These are phyloP conservation scores for Zaprionus ghesquierei DNA, from an alignment of 1,140 invertebrate species.

Conservation along the genomic window DNA sequence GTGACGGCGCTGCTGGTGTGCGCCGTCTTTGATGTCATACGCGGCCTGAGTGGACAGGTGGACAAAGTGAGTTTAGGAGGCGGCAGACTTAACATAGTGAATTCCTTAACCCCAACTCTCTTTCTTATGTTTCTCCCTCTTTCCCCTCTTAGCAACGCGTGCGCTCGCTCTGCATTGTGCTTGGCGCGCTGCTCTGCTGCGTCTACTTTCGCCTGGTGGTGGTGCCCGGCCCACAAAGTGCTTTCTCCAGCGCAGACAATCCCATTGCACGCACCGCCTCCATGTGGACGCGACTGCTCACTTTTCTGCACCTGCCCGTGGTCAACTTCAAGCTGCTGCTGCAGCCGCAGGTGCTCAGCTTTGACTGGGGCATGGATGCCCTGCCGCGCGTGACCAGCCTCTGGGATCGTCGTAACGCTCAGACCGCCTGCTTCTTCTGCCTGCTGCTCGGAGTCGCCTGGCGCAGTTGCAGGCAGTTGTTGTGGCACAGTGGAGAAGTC, in stretches of 20 bases:
- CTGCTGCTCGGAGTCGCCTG: conserved; percentile 84
- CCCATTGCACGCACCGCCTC: conserved; percentile 91
- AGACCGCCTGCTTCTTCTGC: conserved; percentile 88
- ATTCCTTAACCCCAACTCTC: background rate
- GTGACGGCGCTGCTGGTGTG: conserved; percentile 95
- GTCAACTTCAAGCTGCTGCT: conserved; percentile 93
- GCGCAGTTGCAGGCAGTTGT: conserved; percentile 58
- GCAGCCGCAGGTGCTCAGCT: conserved; percentile 92
- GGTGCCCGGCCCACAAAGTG: conserved; percentile 87
- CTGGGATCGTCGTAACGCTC: conserved; percentile 89
- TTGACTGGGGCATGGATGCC: conserved; percentile 98
- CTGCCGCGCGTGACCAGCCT: conserved; percentile 90
- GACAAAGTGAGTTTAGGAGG: conserved; percentile 69
- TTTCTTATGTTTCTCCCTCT: background rate
- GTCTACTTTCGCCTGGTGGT: conserved; percentile 86
- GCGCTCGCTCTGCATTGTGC: conserved; percentile 86
- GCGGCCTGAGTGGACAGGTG: conserved; percentile 81
- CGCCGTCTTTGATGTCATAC: conserved; percentile 88
- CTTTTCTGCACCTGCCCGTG: conserved; percentile 93
- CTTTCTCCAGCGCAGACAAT: conserved; percentile 95
- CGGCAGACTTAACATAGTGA: background rate
- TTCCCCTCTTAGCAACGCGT: conserved; percentile 86
- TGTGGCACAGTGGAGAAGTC: conserved; percentile 16
- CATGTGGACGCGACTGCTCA: conserved; percentile 88
- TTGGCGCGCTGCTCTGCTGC: conserved; percentile 84